phyloP scores from a whole-genome alignment of 1,140 invertebrate genomes.

The Habropoda laboriosa region DNA sequence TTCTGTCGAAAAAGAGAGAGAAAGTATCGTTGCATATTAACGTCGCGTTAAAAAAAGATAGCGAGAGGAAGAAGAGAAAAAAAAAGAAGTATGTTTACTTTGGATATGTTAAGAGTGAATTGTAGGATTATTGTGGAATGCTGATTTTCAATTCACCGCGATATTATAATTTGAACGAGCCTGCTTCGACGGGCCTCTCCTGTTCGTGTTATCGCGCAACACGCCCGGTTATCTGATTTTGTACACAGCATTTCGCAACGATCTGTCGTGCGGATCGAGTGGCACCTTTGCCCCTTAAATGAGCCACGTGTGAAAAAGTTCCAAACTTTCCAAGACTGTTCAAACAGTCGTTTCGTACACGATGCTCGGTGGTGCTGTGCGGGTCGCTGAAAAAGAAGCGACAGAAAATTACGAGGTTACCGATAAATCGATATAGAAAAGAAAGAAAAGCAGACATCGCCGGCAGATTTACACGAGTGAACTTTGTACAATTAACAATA shows the following conservation, averaged over 20 bases:
- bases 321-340: neutral
- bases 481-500: neutral
- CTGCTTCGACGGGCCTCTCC: fast-evolving
- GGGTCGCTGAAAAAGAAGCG: neutral
- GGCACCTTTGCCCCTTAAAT: neutral
- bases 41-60: too few species aligned
- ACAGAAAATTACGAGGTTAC: neutral
- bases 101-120: neutral
- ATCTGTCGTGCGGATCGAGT: neutral
- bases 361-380: too few species aligned
- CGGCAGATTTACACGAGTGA: neutral
- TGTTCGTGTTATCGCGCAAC: neutral
- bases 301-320: neutral
- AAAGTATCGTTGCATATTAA: too few species aligned
- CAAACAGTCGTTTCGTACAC: too few species aligned
- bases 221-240: slow-evolving; percentile 1
- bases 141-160: neutral
- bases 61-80: too few species aligned
- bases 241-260: neutral
- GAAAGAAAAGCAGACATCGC: neutral
- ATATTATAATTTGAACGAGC: too few species aligned
- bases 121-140: neutral
- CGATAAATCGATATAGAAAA: too few species aligned
- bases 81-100: neutral
- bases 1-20: too few species aligned